A percentile compares a stretch with the other conserved stretches of the same genome.
phyloP scores from a whole-genome alignment of 2,113 vertebrate species.

The Equus quagga region DNA sequence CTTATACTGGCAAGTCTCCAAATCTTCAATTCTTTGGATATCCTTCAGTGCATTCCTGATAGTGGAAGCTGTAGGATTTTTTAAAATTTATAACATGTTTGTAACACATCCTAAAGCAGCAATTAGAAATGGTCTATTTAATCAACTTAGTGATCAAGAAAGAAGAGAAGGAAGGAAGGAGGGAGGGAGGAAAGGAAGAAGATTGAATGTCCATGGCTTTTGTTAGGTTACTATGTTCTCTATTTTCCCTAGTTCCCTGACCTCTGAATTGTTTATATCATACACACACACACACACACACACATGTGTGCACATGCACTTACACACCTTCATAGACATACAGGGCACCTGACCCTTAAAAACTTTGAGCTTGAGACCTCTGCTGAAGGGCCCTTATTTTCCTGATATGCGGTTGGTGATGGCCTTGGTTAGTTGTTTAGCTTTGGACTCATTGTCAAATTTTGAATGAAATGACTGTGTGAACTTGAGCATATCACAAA shows the following conservation, averaged over 20 bases:
- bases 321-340: too few relatives aligned
- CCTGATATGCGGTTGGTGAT: neutral
- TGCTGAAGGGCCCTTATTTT: neutral
- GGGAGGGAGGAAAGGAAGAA: neutral
- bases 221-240: neutral
- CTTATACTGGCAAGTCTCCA: neutral
- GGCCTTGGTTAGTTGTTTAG: neutral
- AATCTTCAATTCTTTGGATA: neutral
- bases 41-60: neutral
- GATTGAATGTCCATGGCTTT: neutral
- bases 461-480: neutral
- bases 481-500: neutral
- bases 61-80: neutral
- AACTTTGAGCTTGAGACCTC: neutral
- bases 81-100: neutral
- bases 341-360: neutral
- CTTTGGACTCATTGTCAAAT: neutral
- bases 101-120: neutral
- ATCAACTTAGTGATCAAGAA: neutral
- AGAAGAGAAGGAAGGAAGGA: neutral
- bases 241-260: neutral
- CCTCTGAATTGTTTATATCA: neutral
- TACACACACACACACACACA: too few relatives aligned
- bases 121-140: neutral
- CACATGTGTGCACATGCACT: fast-evolving